Conservation (phyloP, 1,140 invertebrate species). For the honey bee (Apis mellifera) region Amel_HAv3.1 CM009942.2:5834501-5835000, state of each 20-base stretch:
- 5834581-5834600: not conserved
- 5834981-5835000: too few species aligned
- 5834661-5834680: not conserved
- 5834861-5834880: too few species aligned
- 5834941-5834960: too few species aligned
- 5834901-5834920: too few species aligned
- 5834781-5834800: not conserved
- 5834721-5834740: not conserved
- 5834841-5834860: too few species aligned
- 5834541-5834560: not conserved
- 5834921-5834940: too few species aligned
- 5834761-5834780: too few species aligned
- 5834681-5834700: not conserved
- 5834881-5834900: too few species aligned
- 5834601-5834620: not conserved
- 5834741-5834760: not conserved
- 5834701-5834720: not conserved
- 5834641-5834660: not conserved
- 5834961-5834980: too few species aligned
- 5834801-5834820: too few species aligned
- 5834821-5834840: too few species aligned
- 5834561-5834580: conserved; percentile 1
- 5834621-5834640: not conserved
- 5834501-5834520: not conserved
- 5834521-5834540: conserved; percentile 7